Conservation (phyloP, 2,888 invertebrate species). For the Imbricaverruca yamaguchii region DNA sequence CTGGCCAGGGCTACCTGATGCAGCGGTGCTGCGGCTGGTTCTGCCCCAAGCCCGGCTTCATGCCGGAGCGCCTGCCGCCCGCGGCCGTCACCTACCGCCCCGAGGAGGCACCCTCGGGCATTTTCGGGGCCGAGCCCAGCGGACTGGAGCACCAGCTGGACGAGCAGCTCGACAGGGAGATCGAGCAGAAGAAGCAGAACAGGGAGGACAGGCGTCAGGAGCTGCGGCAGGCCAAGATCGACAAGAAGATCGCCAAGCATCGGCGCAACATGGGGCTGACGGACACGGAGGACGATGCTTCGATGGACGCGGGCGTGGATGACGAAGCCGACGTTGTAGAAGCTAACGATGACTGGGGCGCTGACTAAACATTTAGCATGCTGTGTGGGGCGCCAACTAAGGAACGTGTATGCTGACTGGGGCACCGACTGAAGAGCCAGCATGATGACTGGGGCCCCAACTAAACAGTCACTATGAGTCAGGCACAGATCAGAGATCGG, state of each 20-base stretch:
- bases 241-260: background rate
- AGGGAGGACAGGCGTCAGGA: background rate
- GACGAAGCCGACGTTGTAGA: background rate
- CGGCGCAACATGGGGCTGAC: background rate
- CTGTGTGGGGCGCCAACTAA: too few relatives aligned
- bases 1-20: background rate
- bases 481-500: too few relatives aligned
- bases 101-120: slow-evolving; percentile 7
- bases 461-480: too few relatives aligned
- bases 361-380: background rate
- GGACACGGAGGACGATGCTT: background rate
- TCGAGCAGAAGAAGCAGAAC: background rate
- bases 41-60: slow-evolving; percentile 20
- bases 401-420: too few relatives aligned
- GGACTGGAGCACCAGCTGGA: slow-evolving; percentile 8
- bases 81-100: background rate
- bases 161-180: slow-evolving; percentile 2
- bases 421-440: too few relatives aligned
- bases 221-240: background rate
- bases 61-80: slow-evolving; percentile 36
- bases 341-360: background rate
- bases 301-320: background rate
- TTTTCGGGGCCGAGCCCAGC: background rate
- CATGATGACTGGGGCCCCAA: too few relatives aligned
- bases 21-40: slow-evolving; percentile 22